Base-by-base conservation (phyloP, 2,113 vertebrate species). In the Lipotes vexillifer region DNA sequence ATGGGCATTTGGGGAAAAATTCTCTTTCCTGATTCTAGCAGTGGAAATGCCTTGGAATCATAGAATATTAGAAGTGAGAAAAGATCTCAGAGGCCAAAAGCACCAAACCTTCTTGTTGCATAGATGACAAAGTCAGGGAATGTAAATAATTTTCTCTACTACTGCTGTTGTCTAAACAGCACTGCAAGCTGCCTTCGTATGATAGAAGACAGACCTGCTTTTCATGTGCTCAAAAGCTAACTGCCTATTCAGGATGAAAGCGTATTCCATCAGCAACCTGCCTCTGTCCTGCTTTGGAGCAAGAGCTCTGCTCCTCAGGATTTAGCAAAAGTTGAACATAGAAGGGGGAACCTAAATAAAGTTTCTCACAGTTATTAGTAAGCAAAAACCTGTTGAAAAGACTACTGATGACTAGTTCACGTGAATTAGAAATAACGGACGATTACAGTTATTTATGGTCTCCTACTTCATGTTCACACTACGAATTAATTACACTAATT, bases 201-300 rank as follows among this genome's bases (percentile, higher is more conserved):
- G 5, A 0, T 15, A 6, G 33, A 69, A 44, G 31, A 3, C 55
- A 9, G 10, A 7, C 31, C 21, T 49, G 15, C 14, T 31, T 3
- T 10, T 59, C 82, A 41, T 0, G 0, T 18, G 11, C 41, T 68
- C 31, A 0, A 33, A 59, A 38, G 23, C 38, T 63, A 25, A 44
- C 6, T 36, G 14, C 21, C 20, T 8, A 2, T 66, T 18, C 63
- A 1, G 15, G 41, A 15, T 7, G 12, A 21, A 41, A 7, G 20
- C 1, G 5, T 33, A 33, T 12, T 72, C 6, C 4, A 14, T 0
- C 2, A 6, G 33, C 57, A 84, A 52, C 2, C 12, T 5, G 9
- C 17, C 57, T 52, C 13, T 14, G 21, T 14, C 36, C 36, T 1
- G 5, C 29, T 31, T 17, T 74, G 31, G 10, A 55, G 20, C 41